Evolutionary conservation across 2,113 vertebrate species (phyloP), one percentile per base, ranked within the genome.

Genomic region (Platysteira castanea): DNA sequence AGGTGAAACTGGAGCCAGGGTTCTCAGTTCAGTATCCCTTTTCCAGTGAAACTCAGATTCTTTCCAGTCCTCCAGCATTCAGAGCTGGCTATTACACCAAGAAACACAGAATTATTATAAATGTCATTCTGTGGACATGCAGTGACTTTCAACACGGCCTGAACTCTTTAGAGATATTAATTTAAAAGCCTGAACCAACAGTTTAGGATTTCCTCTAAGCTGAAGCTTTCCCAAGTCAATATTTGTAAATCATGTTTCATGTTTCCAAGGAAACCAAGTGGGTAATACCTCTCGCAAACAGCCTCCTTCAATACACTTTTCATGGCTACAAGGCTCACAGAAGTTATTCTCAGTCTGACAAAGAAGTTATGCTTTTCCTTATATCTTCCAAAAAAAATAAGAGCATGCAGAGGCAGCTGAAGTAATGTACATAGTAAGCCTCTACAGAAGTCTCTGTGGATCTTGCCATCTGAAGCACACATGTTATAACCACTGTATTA

Each of bases 241-340:
- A 98, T 97, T 96, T 97, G 79, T 94, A 97, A 98, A 96, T 94
- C 82, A 95, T 82, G 82, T 84, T 95, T 94, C 91, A 76, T 6
- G 84, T 97, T 97, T 94, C 97, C 93, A 95, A 91, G 95, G 96
- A 97, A 98, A 98, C 95, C 87, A 95, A 96, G 90, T 77, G 79
- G 97, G 83, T 87, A 97, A 97, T 81, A 93, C 68, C 60, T 94
- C 89, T 6, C n/a, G 86, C 89, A 93, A 95, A 89, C 87, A 96
- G 84, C 69, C 64, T 87, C 67, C 69, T 76, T 82, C 86, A 87
- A 47, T 73, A 90, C 63, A 95, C 60, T 95, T 92, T 89, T 94
- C 70, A 83, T 11, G 15, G 78, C 95, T 95, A 75, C 85, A 52
- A 54, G 44, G 46, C 68, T 95, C 93, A 86, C 12, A 84, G 19